Base-by-base conservation (phyloP, 2,888 invertebrate genomes). In the Pandemis cinnamomeana region DNA sequence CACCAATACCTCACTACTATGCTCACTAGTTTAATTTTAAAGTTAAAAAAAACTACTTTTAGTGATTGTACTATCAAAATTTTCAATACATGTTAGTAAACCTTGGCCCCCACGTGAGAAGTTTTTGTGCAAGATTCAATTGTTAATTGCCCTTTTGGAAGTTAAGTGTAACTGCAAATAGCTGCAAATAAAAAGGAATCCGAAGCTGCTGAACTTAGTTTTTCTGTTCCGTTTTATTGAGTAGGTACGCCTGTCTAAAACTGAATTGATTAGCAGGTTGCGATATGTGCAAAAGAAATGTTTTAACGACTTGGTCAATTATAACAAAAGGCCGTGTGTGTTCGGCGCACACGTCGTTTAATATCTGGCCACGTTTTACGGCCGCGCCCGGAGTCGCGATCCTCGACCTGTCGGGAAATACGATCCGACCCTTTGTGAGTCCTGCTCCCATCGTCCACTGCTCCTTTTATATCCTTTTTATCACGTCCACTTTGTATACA, bases 341-440 rank as follows among this genome's bases (percentile, higher is more conserved):
- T 67, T 42, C 61, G 66, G 53, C n/a, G 67, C 67, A 63, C 15
- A 44, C 72, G 78, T 79, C 81, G 80, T 87, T 84, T 83, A 86
- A 87, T 87, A 88, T 89, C 87, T 85, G 84, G 82, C 85, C 86
- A 85, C 86, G 86, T 86, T 90, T 90, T 89, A 90, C 84, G 89
- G 87, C 81, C 76, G 89, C 90, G 90, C 81, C 83, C 82, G 81
- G 77, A 76, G 80, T 80, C 84, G 84, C 86, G 84, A 86, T 83
- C 85, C 83, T 82, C 85, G 80, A 79, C 83, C 84, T 84, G 86
- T 86, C 87, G 87, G 82, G 87, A 85, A 89, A 90, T 84, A 85
- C 84, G 89, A 90, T 83, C 82, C 85, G 82, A 84, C 82, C 82
- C 84, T 84, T 84, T 84, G 79, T 81, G 75, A 78, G 80, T 78